Percentiles rank a stretch among this genome's conserved stretches.
Conservation (phyloP, 1,140 invertebrate species). For the Apis mellifera region DNA sequence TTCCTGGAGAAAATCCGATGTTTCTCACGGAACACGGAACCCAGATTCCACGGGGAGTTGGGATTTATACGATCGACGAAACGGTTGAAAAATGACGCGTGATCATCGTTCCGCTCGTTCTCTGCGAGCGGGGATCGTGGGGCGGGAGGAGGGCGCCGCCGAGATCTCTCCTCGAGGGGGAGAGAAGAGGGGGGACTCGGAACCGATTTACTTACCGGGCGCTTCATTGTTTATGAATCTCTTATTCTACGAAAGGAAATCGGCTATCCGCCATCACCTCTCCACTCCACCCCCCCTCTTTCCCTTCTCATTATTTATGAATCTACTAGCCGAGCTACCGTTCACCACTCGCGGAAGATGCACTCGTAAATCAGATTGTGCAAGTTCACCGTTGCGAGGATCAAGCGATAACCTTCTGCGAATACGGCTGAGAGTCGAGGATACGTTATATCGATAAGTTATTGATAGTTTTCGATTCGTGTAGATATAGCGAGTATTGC, state of each 20-base stretch:
- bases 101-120: background rate
- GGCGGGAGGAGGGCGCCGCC: no score
- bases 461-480: no score
- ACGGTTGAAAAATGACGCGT: slow-evolving; percentile 27
- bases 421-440: background rate
- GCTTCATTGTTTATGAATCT: slow-evolving; percentile 67
- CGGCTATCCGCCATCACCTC: background rate
- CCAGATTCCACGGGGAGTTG: background rate
- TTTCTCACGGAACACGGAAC: slow-evolving; percentile 50
- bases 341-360: slow-evolving; percentile 24
- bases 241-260: slow-evolving; percentile 21
- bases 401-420: slow-evolving; percentile 26
- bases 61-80: slow-evolving; percentile 28
- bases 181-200: background rate
- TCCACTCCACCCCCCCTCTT: no score
- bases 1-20: no score
- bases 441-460: no score
- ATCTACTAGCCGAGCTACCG: slow-evolving; percentile 60
- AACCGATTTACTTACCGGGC: slow-evolving; percentile 57
- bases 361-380: slow-evolving; percentile 53
- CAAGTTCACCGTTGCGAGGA: slow-evolving; percentile 49
- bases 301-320: slow-evolving; percentile 67
- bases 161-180: no score
- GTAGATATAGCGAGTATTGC: no score
- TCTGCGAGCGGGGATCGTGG: no score